Evolutionary conservation across 2,888 invertebrate species (phyloP), one percentile per base, ranked within the genome.

Genomic region (Biston betularia): DNA sequence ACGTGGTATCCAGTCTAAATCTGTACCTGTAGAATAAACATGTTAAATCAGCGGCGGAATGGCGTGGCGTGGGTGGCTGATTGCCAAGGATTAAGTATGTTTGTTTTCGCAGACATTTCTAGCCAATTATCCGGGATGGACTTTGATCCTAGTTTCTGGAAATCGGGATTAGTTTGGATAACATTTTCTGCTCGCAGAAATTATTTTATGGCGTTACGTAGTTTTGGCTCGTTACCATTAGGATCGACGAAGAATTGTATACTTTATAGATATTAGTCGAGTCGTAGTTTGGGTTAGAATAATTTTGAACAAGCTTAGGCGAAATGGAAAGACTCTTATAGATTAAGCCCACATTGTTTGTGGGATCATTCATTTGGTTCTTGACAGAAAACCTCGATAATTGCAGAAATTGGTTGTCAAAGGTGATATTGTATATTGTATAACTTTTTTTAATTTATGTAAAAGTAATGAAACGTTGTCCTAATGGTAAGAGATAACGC

Each of bases 71-170:
- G 50, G 55, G 65, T 60, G 60, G 60, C 65, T 38, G 45, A 52
- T 34, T 60, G 65, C 65, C 65, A 60, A 56, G 60, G 56, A 24
- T 63, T 33, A 38, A 34, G n/a, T 42, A 45, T 55, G 55, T 60
- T 60, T 55, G 56, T 63, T 63, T 71, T 71, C 68, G 72, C 56
- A 53, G 56, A 60, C 48, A 60, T 46, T 24, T 40, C 11, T 50
- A 14, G 33, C 53, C 59, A 55, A 59, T 68, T 63, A 62, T 55
- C n/a, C 50, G 42, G 6, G 14, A 6, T 53, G 44, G 11, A 6
- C 52, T 42, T 66, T 57, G 50, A 65, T 48, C 53, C 42, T 11
- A 42, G 10, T 48, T 53, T 53, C 64, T 64, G 54, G 59, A 48
- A 59, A 58, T 54, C 48, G 12, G 40, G 48, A 54, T 64, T 53